phyloP scores from a whole-genome alignment of 1,140 invertebrate species.

The Aphelinus atriplicis region DNA sequence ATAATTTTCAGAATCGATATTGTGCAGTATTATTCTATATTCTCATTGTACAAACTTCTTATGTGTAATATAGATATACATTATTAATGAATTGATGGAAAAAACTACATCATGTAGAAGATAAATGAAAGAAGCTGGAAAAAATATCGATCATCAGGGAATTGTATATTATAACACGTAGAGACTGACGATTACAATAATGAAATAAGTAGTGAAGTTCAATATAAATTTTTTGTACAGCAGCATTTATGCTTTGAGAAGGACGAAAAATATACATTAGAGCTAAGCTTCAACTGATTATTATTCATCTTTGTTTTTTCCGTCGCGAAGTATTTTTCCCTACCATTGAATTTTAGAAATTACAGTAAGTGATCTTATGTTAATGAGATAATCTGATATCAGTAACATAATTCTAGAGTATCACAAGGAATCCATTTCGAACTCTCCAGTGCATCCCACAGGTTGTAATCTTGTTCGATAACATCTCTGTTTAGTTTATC shows the following conservation, averaged over 20 bases:
- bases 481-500: conserved; percentile 80
- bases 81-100: conserved; percentile 28
- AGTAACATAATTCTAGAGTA: conserved; percentile 68
- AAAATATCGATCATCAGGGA: conserved; percentile 37
- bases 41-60: conserved; percentile 17
- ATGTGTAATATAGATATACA: conserved; percentile 22
- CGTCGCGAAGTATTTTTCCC: conserved; percentile 27
- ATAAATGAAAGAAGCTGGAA: conserved; percentile 29
- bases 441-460: conserved; percentile 84
- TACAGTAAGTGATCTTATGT: conserved; percentile 23
- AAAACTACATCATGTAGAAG: conserved; percentile 17
- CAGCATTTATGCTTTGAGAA: conserved; percentile 31
- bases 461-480: conserved; percentile 76
- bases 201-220: conserved; percentile 36
- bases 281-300: conserved; percentile 18
- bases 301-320: conserved; percentile 30
- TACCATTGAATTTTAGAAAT: conserved; percentile 24
- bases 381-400: conserved; percentile 26
- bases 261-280: conserved; percentile 32
- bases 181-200: conserved; percentile 41
- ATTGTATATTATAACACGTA: conserved; percentile 38
- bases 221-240: conserved; percentile 37
- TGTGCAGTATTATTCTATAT: conserved; percentile 30
- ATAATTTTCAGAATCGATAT: conserved; percentile 21
- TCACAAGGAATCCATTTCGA: conserved; percentile 80